These are phyloP conservation scores for Alces alces DNA, from an alignment of 2,113 vertebrate species.

Conservation along the genomic window DNA sequence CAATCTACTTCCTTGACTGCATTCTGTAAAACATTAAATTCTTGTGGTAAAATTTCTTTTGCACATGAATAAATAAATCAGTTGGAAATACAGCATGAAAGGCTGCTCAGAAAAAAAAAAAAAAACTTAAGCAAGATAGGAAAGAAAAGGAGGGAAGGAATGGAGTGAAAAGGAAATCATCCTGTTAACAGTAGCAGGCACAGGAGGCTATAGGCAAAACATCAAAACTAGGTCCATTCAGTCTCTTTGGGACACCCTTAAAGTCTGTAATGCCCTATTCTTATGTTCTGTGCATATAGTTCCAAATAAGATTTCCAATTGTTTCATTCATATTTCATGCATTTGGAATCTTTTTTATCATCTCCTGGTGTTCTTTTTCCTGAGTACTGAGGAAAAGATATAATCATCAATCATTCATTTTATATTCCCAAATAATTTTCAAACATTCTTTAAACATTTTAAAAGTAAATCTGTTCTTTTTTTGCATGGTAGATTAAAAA, in stretches of 20 bases:
- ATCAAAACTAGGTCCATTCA: neutral
- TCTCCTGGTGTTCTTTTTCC: neutral
- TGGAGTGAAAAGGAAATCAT: constrained; percentile 62
- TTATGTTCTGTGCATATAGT: fast-evolving
- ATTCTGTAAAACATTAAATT: constrained; percentile 65
- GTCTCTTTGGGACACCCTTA: neutral
- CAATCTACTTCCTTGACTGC: constrained; percentile 68
- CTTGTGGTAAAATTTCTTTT: constrained; percentile 60
- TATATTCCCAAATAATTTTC: neutral
- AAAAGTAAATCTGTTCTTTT: neutral
- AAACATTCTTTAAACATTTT: neutral
- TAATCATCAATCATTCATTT: neutral
- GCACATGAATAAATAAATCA: constrained; percentile 73
- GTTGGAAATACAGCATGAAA: constrained; percentile 80
- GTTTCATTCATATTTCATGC: neutral
- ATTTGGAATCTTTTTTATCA: neutral
- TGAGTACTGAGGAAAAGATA: neutral
- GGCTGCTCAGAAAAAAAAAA: constrained; percentile 33
- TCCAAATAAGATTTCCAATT: neutral
- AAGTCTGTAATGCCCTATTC: neutral
- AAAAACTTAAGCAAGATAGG: neutral
- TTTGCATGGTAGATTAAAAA: neutral
- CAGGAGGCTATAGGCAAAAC: neutral
- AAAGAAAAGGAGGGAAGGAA: neutral
- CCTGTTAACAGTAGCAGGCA: constrained; percentile 72